Evolutionary conservation across 2,113 vertebrate genomes (phyloP), one percentile per base, ranked within the genome.

Genomic region (Girardinichthys multiradiatus): DNA sequence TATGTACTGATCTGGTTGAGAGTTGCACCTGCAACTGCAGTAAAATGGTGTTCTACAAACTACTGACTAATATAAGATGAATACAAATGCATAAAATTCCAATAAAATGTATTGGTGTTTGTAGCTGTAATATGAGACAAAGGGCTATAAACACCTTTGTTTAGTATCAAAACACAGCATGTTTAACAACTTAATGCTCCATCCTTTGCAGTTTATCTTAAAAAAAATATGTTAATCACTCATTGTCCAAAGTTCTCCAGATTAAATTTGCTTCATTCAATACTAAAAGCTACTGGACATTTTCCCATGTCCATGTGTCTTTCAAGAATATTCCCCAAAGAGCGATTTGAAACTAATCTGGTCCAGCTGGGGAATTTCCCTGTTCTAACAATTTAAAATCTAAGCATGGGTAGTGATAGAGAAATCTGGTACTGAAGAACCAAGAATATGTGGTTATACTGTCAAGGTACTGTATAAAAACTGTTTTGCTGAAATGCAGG

Each of bases 291-390:
- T 72, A 2, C 64, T 58, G 37, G 3, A 30, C 17, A 17, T 66
- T 63, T 81, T 76, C 45, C 19, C 62, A 64, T 59, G 72, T 30
- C 69, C 17, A 63, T 30, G 61, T 78, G 27, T 79, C 79, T 73
- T 26, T 61, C 57, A 59, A 72, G 27, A 27, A 72, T 70, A 65
- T 75, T 45, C 74, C 73, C 83, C 17, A 64, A 80, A 81, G 85
- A 88, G 28, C 45, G 27, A 37, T 82, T 76, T 83, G 60, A 82
- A 79, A 65, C 71, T 72, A 74, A 79, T 81, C 30, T 76, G 67
- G 71, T 83, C 78, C 76, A 82, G 72, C 78, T 48, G 27, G 78
- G 86, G 90, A 81, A 57, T 87, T 90, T 80, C 82, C 87, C 83
- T 64, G 60, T 70, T 68, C 79, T 84, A 80, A 74, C 76, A 80